Evolutionary conservation across 2,113 vertebrate genomes (phyloP).

Genomic region (Pangasianodon hypophthalmus): DNA sequence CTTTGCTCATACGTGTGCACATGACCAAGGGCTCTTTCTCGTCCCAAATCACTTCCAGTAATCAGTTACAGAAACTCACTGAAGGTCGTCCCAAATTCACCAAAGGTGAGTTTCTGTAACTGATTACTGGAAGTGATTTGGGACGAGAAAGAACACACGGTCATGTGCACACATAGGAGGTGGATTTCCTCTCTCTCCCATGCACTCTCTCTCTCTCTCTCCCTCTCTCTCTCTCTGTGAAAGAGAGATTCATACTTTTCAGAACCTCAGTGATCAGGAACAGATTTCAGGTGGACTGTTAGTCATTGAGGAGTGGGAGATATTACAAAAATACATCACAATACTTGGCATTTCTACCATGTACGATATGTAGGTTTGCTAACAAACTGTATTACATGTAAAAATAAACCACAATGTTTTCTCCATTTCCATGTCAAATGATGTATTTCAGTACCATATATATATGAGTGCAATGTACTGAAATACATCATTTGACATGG

Average conservation of each 20-base stretch:
- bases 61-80: constrained; percentile 67
- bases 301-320: background rate
- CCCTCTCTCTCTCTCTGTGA: constrained; percentile 64
- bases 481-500: too few relatives aligned
- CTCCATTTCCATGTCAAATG: too few relatives aligned
- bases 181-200: background rate
- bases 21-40: constrained; percentile 66
- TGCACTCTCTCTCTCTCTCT: too few relatives aligned
- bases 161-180: constrained; percentile 73
- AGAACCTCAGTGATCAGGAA: background rate
- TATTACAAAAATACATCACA: background rate
- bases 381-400: too few relatives aligned
- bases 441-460: too few relatives aligned
- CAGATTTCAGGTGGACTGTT: too few relatives aligned
- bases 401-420: too few relatives aligned
- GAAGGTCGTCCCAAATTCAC: too few relatives aligned
- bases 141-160: constrained; percentile 70
- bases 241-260: constrained; percentile 70
- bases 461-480: too few relatives aligned
- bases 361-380: background rate
- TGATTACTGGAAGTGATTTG: constrained; percentile 86
- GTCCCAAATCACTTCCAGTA: constrained; percentile 84
- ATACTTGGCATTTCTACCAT: background rate
- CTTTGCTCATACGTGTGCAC: constrained; percentile 81
- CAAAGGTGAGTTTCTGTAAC: constrained; percentile 2